These are phyloP conservation scores for Thamnophis sirtalis DNA, from an alignment of 2,113 vertebrate genomes.

Conservation along the genomic window DNA sequence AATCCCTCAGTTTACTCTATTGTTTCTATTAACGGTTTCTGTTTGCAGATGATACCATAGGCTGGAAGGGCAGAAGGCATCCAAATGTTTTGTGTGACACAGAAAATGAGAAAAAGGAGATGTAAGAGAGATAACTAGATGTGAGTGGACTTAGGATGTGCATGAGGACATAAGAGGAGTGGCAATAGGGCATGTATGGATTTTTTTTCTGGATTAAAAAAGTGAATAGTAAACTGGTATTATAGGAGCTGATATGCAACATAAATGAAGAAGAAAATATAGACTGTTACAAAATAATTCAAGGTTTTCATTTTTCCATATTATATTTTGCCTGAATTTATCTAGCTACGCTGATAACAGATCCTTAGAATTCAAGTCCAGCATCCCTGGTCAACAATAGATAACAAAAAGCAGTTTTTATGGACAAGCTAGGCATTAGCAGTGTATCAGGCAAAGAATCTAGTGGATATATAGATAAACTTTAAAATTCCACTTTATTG, in stretches of 20 bases:
- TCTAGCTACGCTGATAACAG: not conserved
- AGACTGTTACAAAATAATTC: not conserved
- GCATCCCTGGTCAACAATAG: not conserved
- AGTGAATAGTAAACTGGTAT: not conserved
- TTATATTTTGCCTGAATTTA: not conserved
- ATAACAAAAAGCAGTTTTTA: not conserved
- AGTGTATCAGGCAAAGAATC: not conserved
- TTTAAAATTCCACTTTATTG: not conserved
- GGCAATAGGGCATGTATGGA: not conserved
- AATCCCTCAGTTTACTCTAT: not conserved
- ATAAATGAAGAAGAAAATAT: not conserved
- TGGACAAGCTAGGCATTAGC: not conserved
- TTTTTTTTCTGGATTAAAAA: not conserved
- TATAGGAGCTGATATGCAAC: not conserved
- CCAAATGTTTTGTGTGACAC: not conserved
- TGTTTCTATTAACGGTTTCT: not conserved
- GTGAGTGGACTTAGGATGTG: not conserved
- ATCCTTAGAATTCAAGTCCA: not conserved
- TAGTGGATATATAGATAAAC: not conserved
- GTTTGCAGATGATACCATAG: not conserved
- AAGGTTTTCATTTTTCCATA: not conserved
- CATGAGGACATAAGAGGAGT: not conserved
- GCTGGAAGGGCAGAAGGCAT: not conserved
- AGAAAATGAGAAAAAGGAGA: not conserved
- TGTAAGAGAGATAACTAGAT: not conserved